Percentiles rank a stretch among this genome's conserved stretches.
These are phyloP conservation scores for Eumacrocentrus americanus DNA, from an alignment of 2,888 invertebrate species.

Conservation along the genomic window DNA sequence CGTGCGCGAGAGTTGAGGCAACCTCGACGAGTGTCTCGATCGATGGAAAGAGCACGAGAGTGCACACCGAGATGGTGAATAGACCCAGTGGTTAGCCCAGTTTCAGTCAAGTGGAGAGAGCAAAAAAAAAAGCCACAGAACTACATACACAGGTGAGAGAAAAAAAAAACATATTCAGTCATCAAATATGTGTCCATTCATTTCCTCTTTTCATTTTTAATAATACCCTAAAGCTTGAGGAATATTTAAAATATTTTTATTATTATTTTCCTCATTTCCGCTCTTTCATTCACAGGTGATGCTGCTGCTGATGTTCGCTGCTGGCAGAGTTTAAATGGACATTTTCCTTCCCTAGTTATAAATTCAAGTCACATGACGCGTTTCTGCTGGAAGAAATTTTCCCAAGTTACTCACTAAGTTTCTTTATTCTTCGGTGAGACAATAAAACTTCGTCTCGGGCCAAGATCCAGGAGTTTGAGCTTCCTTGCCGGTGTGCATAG, in stretches of 20 bases:
- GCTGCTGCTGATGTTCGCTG: neutral
- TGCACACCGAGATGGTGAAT: neutral
- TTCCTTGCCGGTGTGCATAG: too few species aligned
- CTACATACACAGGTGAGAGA: neutral
- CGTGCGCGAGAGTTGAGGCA: slow-evolving; percentile 38
- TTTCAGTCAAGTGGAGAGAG: slow-evolving; percentile 1
- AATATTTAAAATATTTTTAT: too few species aligned
- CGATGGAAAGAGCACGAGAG: slow-evolving; percentile 27
- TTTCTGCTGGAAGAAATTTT: neutral
- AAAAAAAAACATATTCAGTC: neutral
- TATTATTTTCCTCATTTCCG: neutral
- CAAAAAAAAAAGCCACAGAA: neutral
- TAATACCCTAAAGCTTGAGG: too few species aligned
- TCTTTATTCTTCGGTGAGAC: neutral
- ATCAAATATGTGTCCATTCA: neutral
- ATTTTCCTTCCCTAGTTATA: neutral
- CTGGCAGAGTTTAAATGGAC: neutral
- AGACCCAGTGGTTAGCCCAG: slow-evolving; percentile 4
- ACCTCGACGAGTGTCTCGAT: slow-evolving; percentile 30
- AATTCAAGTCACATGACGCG: neutral
- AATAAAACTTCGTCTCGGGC: too few species aligned
- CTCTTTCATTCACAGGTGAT: neutral
- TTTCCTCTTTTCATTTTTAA: neutral
- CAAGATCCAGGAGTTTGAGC: too few species aligned
- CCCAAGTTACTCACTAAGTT: neutral